Base-by-base conservation (phyloP, 2,797 vertebrate species). In the Numenius phaeopus region DNA sequence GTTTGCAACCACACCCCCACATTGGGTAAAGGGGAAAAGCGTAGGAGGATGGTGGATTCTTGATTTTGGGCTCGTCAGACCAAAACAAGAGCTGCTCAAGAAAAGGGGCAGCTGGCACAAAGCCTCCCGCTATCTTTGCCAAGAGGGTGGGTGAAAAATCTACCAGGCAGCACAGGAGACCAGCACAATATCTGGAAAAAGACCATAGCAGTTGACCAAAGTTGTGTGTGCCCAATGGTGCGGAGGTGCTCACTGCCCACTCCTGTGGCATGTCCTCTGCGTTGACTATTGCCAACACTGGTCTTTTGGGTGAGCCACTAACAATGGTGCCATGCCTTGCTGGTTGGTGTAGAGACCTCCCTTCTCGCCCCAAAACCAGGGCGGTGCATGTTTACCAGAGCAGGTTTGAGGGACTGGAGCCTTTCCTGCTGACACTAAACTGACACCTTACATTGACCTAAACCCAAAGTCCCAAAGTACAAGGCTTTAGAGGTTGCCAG, bases 211-310 rank as follows among this genome's bases (percentile, higher is more conserved):
- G 24, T 14, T n/a, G 26, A 30, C 65, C 6, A 1, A 34, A 67
- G 32, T 30, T 44, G 14, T 10, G 37, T 44, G 23, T 49, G 66
- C 58, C 52, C 6, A 1, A 5, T 18, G 37, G 30, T 5, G 1
- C 27, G 37, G 61, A 82, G 61, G 26, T 24, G 29, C 47, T 29
- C 29, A 5, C 13, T 30, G 62, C 14, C 10, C 10, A 27, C 26
- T 14, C 24, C 39, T 18, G 16, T 40, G 29, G n/a, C 16, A 30
- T 3, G 1, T 32, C 54, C 42, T 18, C 37, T 3, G 0, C 0
- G 4, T 5, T 54, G 46, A 14, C 30, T 49, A 22, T 16, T 29
- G 76, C 44, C 46, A 37, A 26, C 11, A 2, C 27, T 14, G 18
- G 40, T 32, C 52, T 71, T 54, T 12, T 7, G 34, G 40, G 32